phyloP scores from a whole-genome alignment of 2,888 invertebrate genomes.

The Pseudococcus longispinus region DNA sequence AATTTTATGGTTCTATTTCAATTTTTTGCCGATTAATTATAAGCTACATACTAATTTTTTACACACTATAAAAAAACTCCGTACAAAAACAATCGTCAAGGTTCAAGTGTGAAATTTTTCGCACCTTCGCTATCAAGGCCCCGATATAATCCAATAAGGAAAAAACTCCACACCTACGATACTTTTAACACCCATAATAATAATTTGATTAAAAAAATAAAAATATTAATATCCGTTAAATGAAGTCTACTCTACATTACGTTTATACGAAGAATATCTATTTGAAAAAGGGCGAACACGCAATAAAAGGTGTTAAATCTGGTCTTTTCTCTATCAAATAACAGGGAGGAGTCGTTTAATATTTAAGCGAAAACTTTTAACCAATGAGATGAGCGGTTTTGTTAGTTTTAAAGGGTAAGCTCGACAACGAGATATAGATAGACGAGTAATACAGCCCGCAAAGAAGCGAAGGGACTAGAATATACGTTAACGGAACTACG shows the following conservation, averaged over 20 bases:
- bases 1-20: no score
- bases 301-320: conserved; percentile 42
- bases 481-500: conserved; percentile 14
- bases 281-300: neutral
- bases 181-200: neutral
- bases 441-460: conserved; percentile 10
- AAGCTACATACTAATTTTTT: no score
- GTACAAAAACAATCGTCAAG: no score
- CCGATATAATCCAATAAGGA: no score
- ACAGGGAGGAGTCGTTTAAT: conserved; percentile 53
- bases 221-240: conserved; percentile 13
- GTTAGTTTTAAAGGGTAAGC: conserved; percentile 43
- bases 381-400: conserved; percentile 44
- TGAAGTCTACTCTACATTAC: neutral
- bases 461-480: conserved; percentile 14
- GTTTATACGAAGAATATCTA: neutral
- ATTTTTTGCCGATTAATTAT: no score
- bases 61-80: no score
- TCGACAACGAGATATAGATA: conserved; percentile 9
- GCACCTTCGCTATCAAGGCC: no score
- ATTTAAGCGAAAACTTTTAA: conserved; percentile 47
- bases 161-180: no score
- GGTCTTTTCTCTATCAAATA: conserved; percentile 29
- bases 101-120: no score
- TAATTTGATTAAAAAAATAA: neutral